A percentile compares a stretch with the other conserved stretches of the same genome.
Evolutionary conservation across 2,888 invertebrate genomes (phyloP).

Genomic region (Drosophila austrosaltans): DNA sequence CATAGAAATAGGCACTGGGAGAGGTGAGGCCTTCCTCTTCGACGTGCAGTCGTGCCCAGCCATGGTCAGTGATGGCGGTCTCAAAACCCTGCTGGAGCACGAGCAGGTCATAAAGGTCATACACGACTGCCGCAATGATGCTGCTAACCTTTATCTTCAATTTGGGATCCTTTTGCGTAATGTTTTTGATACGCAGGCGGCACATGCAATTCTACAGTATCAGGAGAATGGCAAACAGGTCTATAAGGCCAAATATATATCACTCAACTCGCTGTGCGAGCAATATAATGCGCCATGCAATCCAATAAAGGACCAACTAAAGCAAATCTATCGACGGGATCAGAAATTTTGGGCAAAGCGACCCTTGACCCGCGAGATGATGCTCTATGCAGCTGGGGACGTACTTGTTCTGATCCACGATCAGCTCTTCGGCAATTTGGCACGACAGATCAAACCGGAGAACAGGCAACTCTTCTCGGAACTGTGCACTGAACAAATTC

Average conservation of each 20-base stretch:
- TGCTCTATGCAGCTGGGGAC: constrained; percentile 95
- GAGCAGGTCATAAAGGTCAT: constrained; percentile 93
- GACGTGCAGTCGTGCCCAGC: constrained; percentile 93
- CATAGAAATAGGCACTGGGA: constrained; percentile 92
- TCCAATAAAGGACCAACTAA: constrained; percentile 95
- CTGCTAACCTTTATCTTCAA: constrained; percentile 93
- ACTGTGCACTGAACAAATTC: constrained; percentile 93
- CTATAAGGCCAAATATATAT: constrained; percentile 96
- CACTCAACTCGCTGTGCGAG: constrained; percentile 95
- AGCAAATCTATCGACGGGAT: constrained; percentile 92
- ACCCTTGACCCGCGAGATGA: constrained; percentile 95
- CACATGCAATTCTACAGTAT: constrained; percentile 95
- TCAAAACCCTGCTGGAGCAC: constrained; percentile 91
- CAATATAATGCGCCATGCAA: constrained; percentile 94
- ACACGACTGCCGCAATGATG: constrained; percentile 96
- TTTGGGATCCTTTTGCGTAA: constrained; percentile 92
- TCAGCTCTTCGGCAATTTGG: constrained; percentile 90
- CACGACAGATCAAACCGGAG: constrained; percentile 88
- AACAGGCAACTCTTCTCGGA: constrained; percentile 90
- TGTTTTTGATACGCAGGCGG: constrained; percentile 97
- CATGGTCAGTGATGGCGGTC: constrained; percentile 90
- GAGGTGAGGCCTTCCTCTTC: constrained; percentile 93
- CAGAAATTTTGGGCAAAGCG: constrained; percentile 95
- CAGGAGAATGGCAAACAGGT: constrained; percentile 95
- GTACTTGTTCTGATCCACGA: constrained; percentile 94